A percentile compares a stretch with the other conserved stretches of the same genome.
These are phyloP conservation scores for Acanthis flammea DNA, from an alignment of 2,797 vertebrate genomes.

Conservation along the genomic window DNA sequence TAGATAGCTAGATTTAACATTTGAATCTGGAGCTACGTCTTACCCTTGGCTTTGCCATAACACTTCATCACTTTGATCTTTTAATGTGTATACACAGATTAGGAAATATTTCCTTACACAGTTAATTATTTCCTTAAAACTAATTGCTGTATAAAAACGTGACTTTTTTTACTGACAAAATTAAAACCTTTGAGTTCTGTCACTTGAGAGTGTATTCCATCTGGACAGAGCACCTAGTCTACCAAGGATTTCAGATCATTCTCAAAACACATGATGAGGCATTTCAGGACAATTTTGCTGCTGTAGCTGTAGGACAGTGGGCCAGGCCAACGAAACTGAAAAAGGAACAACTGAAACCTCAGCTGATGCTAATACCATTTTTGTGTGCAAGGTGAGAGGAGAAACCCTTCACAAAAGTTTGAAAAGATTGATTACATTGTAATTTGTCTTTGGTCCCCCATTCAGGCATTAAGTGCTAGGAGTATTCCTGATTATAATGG, in stretches of 20 bases:
- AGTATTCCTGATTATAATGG: not conserved
- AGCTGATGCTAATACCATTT: not conserved
- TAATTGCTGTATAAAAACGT: not conserved
- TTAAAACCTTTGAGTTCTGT: not conserved
- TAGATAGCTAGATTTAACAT: not conserved
- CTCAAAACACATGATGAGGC: not conserved
- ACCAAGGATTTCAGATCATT: not conserved
- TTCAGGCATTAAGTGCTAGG: not conserved
- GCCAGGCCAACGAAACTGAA: not conserved
- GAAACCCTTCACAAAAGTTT: not conserved
- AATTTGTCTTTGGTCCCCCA: not conserved
- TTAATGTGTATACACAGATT: not conserved
- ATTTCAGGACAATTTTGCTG: not conserved
- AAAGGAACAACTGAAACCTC: not conserved
- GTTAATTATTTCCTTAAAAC: not conserved
- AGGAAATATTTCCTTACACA: not conserved
- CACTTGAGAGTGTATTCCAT: slow-evolving; percentile 1
- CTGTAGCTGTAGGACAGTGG: not conserved
- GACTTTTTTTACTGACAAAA: not conserved
- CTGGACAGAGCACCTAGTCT: not conserved
- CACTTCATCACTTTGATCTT: not conserved
- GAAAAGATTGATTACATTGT: not conserved
- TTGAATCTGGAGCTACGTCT: not conserved
- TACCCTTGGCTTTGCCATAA: not conserved
- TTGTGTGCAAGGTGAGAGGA: not conserved